Evolutionary conservation across 2,113 vertebrate genomes (phyloP).

Genomic region (Anoura caudifer): DNA sequence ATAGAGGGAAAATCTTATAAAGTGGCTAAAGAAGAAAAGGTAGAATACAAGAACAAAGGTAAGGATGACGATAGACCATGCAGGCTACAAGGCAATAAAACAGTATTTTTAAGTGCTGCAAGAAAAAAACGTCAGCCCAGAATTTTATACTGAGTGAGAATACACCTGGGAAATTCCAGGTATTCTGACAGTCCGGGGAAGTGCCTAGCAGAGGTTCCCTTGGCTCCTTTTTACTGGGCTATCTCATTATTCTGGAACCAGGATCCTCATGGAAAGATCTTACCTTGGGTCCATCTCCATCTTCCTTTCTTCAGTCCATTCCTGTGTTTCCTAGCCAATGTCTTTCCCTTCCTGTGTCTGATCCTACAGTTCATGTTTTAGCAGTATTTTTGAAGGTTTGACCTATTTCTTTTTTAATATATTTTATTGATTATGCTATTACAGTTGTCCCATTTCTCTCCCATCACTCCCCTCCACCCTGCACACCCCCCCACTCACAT

Average conservation of each 20-base stretch:
- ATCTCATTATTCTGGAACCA: background rate
- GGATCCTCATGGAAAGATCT: background rate
- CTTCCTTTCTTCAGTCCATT: background rate
- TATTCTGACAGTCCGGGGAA: background rate
- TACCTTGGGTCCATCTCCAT: background rate
- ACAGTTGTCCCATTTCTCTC: too few species aligned
- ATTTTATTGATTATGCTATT: too few species aligned
- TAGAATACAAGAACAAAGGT: background rate
- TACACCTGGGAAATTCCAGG: background rate
- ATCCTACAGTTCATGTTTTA: background rate
- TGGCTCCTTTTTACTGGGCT: background rate
- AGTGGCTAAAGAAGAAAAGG: background rate
- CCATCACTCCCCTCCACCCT: too few species aligned
- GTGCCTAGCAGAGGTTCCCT: background rate
- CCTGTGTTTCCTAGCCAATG: background rate
- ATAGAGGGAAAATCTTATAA: background rate
- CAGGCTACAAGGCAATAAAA: background rate
- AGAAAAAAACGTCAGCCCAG: background rate
- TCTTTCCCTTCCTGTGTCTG: background rate
- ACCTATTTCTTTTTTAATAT: background rate
- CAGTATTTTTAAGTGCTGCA: background rate
- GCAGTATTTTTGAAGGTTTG: background rate
- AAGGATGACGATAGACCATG: background rate
- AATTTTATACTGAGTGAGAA: background rate
- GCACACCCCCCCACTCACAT: too few species aligned